A percentile compares a stretch with the other conserved stretches of the same genome.
These are phyloP conservation scores for Neotoma lepida DNA, from an alignment of 2,113 vertebrate species.

Conservation along the genomic window DNA sequence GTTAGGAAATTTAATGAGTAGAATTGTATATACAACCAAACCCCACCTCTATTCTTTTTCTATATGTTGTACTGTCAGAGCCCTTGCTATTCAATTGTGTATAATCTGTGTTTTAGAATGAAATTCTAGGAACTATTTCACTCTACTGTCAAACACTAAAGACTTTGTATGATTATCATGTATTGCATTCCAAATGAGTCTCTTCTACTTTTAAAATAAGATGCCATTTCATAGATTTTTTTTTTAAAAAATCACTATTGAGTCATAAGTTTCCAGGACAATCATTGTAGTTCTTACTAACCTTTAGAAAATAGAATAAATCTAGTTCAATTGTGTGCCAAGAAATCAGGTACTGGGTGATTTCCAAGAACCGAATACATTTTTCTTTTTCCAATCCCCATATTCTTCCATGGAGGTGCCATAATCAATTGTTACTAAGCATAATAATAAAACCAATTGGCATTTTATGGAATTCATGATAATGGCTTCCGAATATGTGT, in stretches of 20 bases:
- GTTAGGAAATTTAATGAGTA: background rate
- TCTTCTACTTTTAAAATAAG: constrained; percentile 31
- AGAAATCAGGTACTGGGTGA: background rate
- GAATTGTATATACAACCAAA: background rate
- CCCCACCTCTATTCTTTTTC: background rate
- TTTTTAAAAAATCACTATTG: background rate
- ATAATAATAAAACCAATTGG: background rate
- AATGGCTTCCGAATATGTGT: background rate
- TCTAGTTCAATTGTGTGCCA: background rate
- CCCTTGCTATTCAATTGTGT: background rate
- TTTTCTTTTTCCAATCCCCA: background rate
- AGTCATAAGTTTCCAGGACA: background rate
- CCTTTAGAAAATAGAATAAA: constrained; percentile 14
- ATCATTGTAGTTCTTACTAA: constrained; percentile 15
- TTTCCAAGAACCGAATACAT: constrained; percentile 25
- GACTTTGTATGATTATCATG: background rate
- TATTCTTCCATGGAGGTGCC: background rate
- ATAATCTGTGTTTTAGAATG: background rate
- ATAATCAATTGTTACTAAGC: background rate
- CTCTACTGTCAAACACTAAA: background rate
- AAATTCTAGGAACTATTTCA: background rate
- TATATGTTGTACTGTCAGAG: background rate
- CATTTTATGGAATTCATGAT: background rate
- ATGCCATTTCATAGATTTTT: constrained; percentile 28
- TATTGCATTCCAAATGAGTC: background rate